These are phyloP conservation scores for Myotis planiceps DNA, from an alignment of 2,797 vertebrate genomes.

Conservation along the genomic window DNA sequence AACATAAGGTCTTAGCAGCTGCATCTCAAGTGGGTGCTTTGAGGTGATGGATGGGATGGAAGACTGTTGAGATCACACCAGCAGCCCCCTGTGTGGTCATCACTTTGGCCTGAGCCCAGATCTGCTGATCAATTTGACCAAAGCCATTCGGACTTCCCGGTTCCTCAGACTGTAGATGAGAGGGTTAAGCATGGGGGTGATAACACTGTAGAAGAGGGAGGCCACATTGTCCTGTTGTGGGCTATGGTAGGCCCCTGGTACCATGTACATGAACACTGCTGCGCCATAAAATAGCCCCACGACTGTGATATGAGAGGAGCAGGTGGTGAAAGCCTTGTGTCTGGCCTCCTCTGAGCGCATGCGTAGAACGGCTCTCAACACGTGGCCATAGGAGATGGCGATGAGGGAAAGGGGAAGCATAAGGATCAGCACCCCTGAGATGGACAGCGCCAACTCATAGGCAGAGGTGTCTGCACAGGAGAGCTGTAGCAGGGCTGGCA, in stretches of 20 bases:
- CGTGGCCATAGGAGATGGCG: background rate
- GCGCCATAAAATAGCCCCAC: background rate
- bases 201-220: slow-evolving; percentile 48
- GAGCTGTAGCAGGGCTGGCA: slow-evolving; percentile 50
- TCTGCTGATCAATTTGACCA: background rate
- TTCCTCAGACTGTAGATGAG: slow-evolving; percentile 61
- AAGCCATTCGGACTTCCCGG: background rate
- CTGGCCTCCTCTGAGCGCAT: background rate
- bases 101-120: background rate
- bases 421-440: slow-evolving; percentile 25
- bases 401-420: slow-evolving; percentile 19
- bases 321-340: slow-evolving; percentile 47
- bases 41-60: background rate
- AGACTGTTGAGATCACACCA: background rate
- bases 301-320: slow-evolving; percentile 8
- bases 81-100: background rate
- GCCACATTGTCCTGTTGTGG: slow-evolving; percentile 21
- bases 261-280: slow-evolving; percentile 51
- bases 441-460: slow-evolving; percentile 15
- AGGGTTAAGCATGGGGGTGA: slow-evolving; percentile 50
- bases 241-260: slow-evolving; percentile 11
- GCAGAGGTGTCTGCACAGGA: slow-evolving; percentile 17
- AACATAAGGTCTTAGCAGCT: background rate
- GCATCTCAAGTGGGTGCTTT: background rate
- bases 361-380: background rate